A percentile compares a stretch with the other conserved stretches of the same genome.
phyloP scores from a whole-genome alignment of 2,113 vertebrate genomes.

The Thunnus thynnus region DNA sequence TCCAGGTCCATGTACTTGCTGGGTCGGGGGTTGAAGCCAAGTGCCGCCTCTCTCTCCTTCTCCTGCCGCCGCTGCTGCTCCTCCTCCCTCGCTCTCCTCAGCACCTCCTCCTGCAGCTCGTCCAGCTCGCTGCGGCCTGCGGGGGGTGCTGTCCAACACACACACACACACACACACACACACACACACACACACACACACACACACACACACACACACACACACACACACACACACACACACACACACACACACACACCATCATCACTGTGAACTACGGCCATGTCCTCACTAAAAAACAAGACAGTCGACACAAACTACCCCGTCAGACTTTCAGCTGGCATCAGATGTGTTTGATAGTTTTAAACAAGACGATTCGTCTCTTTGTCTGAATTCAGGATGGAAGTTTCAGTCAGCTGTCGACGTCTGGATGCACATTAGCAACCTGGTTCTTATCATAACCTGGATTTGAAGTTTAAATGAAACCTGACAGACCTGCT shows the following conservation, averaged over 20 bases:
- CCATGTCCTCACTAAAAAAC: neutral
- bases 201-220: neutral
- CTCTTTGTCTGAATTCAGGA: too few species aligned
- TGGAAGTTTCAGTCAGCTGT: too few species aligned
- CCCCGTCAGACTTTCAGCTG: too few species aligned
- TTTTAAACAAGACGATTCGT: too few species aligned
- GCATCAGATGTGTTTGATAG: too few species aligned
- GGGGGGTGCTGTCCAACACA: conserved; percentile 16
- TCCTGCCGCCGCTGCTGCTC: conserved; percentile 90
- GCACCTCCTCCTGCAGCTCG: conserved; percentile 94
- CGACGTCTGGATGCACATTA: too few species aligned
- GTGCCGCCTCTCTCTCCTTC: conserved; percentile 91
- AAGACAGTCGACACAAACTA: too few species aligned
- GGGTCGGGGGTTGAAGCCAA: conserved; percentile 95
- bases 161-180: neutral
- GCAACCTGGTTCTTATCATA: too few species aligned
- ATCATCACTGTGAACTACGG: neutral
- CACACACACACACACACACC: neutral
- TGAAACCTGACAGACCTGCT: too few species aligned
- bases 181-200: neutral
- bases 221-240: neutral
- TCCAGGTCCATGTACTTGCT: conserved; percentile 98
- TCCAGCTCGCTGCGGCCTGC: conserved; percentile 90
- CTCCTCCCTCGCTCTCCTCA: conserved; percentile 90
- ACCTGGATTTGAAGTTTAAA: too few species aligned